Percentiles rank a stretch among this genome's conserved stretches.
These are phyloP conservation scores for Theonella swinhoei DNA, from an alignment of 37 sponge, comb jelly and placozoan genomes.

Conservation along the genomic window DNA sequence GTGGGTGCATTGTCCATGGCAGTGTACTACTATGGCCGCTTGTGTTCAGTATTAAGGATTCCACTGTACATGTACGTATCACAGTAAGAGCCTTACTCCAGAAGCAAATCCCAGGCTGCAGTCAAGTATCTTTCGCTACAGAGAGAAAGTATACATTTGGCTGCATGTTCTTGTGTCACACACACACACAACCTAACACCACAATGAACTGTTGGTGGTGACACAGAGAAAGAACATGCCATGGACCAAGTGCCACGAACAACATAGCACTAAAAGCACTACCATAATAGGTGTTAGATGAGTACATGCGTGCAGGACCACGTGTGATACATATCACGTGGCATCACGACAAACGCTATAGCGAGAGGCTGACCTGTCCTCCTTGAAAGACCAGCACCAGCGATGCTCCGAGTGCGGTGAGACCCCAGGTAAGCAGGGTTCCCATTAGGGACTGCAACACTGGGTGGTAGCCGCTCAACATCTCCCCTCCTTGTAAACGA, in stretches of 20 bases:
- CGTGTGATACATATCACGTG: not conserved
- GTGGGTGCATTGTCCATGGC: not conserved
- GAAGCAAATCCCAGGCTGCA: conserved; percentile 93
- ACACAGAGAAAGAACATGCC: too few relatives aligned
- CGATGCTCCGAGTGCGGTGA: conserved; percentile 92
- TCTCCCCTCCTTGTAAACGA: not conserved
- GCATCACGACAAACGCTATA: not conserved
- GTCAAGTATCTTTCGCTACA: conserved; percentile 80
- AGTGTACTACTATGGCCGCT: not conserved
- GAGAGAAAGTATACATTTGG: not conserved
- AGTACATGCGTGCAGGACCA: too few relatives aligned
- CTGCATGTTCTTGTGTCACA: not conserved
- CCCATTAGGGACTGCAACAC: conserved; percentile 82
- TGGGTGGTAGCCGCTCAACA: conserved; percentile 49
- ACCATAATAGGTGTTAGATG: too few relatives aligned
- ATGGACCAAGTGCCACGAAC: too few relatives aligned
- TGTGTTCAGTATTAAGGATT: too few relatives aligned
- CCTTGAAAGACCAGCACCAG: conserved; percentile 84
- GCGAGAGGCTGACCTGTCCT: conserved; percentile 54
- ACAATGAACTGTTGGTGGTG: not conserved
- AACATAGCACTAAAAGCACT: not conserved
- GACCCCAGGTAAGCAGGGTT: conserved; percentile 93
- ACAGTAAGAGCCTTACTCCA: conserved; percentile 71
- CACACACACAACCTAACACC: not conserved
- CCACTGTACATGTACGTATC: not conserved